Percentiles rank a stretch among this genome's conserved stretches.
These are phyloP conservation scores for Tauraco hartlaubi DNA, from an alignment of 2,797 vertebrate species.

Conservation along the genomic window DNA sequence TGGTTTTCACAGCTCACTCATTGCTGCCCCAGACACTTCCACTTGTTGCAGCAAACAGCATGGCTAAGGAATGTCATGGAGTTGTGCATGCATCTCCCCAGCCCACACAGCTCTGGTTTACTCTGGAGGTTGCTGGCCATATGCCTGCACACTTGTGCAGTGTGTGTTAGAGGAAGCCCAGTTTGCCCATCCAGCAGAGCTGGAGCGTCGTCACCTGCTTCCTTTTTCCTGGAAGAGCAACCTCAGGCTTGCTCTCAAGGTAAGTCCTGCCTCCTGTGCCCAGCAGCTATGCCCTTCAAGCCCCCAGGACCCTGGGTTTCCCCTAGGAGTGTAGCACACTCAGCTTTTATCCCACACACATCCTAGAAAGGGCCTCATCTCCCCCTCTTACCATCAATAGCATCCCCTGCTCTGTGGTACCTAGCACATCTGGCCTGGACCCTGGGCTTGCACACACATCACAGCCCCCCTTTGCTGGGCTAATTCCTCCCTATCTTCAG, in stretches of 20 bases:
- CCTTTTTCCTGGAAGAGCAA: not conserved
- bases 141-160: not conserved
- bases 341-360: not conserved
- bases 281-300: not conserved
- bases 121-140: not conserved
- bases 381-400: not conserved
- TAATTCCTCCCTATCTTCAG: not conserved
- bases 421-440: fast-evolving
- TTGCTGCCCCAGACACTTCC: not conserved
- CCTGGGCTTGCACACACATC: not conserved
- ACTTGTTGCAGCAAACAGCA: not conserved
- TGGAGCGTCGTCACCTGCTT: fast-evolving
- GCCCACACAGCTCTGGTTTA: not conserved
- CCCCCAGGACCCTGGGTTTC: not conserved
- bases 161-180: not conserved
- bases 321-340: not conserved
- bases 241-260: not conserved
- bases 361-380: not conserved
- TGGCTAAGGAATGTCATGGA: not conserved
- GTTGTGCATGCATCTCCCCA: fast-evolving
- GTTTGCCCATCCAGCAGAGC: not conserved
- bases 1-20: not conserved
- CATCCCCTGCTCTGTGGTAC: not conserved
- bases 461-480: not conserved
- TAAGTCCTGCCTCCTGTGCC: not conserved